Conservation (phyloP, 1,140 invertebrate species). For the Colletes gigas region DNA sequence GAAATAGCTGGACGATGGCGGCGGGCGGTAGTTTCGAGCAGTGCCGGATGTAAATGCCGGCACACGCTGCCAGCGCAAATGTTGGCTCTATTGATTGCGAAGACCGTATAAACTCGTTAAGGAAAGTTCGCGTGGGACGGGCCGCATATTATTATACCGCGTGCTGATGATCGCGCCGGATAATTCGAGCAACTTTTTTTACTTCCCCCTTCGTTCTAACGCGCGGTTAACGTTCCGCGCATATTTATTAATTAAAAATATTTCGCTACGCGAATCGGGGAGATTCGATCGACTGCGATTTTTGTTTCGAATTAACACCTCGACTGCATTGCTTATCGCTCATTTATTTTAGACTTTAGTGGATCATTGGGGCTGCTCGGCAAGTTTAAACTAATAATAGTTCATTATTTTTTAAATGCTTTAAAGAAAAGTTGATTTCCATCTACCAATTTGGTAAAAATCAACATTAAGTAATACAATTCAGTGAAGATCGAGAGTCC, state of each 20-base stretch:
- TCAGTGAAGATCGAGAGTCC: too few species aligned
- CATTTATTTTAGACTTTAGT: too few species aligned
- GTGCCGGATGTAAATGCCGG: slow-evolving; percentile 4
- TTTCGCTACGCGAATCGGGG: not conserved
- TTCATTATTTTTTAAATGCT: too few species aligned
- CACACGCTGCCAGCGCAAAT: not conserved
- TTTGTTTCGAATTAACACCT: too few species aligned
- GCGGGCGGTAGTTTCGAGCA: not conserved
- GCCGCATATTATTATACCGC: not conserved
- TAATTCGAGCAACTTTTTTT: not conserved
- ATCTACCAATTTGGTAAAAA: too few species aligned
- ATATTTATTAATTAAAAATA: slow-evolving; percentile 16
- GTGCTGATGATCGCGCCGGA: not conserved
- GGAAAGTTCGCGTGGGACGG: slow-evolving; percentile 27
- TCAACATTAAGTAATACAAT: too few species aligned
- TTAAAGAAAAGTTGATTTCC: too few species aligned
- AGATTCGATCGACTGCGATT: not conserved
- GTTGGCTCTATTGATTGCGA: slow-evolving; percentile 28
- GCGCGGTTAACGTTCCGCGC: not conserved
- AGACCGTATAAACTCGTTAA: slow-evolving; percentile 38
- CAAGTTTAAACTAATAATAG: too few species aligned
- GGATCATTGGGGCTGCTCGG: too few species aligned
- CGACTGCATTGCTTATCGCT: too few species aligned
- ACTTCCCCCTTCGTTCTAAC: too few species aligned
- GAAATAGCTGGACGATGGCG: not conserved